Conservation (phyloP, 2,113 vertebrate genomes). For the Gasterosteus aculeatus region DNA sequence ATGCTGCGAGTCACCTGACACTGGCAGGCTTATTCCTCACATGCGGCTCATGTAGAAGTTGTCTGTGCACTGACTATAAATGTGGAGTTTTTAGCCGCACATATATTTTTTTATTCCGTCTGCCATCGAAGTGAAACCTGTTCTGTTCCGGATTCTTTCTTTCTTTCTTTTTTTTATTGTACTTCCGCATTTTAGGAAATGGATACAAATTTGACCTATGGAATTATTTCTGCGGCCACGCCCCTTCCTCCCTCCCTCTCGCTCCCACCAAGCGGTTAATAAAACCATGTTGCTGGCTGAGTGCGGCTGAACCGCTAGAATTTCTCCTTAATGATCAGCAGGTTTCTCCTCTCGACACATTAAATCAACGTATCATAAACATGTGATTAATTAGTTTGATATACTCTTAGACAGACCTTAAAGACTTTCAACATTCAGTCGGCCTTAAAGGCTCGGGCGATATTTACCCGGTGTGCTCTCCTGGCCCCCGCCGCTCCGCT, state of each 20-base stretch:
- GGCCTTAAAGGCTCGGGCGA: not conserved
- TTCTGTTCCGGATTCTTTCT: too few relatives aligned
- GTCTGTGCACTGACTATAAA: not conserved
- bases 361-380: not conserved
- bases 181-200: not conserved
- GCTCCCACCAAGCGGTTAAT: not conserved
- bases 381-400: not conserved
- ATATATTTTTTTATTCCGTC: not conserved
- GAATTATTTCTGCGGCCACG: not conserved
- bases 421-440: not conserved
- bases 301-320: not conserved
- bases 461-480: constrained; percentile 18
- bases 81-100: not conserved
- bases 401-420: not conserved
- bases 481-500: constrained; percentile 20
- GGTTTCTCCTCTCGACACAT: not conserved
- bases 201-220: not conserved
- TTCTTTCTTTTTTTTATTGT: not conserved
- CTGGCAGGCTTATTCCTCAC: constrained; percentile 34
- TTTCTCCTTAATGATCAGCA: not conserved
- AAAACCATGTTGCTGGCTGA: not conserved
- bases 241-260: not conserved
- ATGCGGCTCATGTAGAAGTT: not conserved
- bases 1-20: constrained; percentile 41
- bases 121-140: not conserved